phyloP scores from a whole-genome alignment of 2,113 vertebrate genomes.

The Myotis brandtii region DNA sequence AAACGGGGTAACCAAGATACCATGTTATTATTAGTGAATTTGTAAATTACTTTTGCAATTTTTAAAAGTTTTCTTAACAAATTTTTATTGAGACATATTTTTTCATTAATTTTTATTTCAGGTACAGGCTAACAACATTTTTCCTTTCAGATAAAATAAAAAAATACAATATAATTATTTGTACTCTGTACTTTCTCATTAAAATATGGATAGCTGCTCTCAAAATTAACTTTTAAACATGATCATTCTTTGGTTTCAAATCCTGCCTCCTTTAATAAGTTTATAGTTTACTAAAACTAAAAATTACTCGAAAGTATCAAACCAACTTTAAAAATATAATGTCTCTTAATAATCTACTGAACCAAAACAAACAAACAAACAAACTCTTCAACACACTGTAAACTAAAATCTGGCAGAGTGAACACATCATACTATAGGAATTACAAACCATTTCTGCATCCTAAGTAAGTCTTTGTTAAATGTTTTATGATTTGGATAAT shows the following conservation, averaged over 20 bases:
- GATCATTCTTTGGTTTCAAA: background rate
- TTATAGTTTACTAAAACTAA: background rate
- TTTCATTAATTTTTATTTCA: background rate
- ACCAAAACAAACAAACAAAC: background rate
- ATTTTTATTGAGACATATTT: constrained; percentile 12
- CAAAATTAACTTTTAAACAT: background rate
- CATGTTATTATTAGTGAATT: background rate
- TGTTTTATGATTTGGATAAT: background rate
- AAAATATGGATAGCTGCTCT: background rate
- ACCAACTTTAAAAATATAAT: background rate
- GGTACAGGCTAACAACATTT: background rate
- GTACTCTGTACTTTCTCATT: background rate
- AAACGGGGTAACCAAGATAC: background rate
- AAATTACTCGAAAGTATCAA: background rate
- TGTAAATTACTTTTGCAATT: background rate
- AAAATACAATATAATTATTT: background rate
- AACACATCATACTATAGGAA: background rate
- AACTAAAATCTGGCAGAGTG: background rate
- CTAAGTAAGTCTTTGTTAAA: background rate
- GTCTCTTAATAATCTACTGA: background rate
- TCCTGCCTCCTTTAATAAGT: background rate
- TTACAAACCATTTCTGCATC: accelerated
- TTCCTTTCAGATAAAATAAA: background rate
- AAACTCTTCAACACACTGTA: background rate
- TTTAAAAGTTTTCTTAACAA: background rate